Evolutionary conservation across 2,113 vertebrate genomes (phyloP), one percentile per base, ranked within the genome.

Genomic region (Megaptera novaeangliae): DNA sequence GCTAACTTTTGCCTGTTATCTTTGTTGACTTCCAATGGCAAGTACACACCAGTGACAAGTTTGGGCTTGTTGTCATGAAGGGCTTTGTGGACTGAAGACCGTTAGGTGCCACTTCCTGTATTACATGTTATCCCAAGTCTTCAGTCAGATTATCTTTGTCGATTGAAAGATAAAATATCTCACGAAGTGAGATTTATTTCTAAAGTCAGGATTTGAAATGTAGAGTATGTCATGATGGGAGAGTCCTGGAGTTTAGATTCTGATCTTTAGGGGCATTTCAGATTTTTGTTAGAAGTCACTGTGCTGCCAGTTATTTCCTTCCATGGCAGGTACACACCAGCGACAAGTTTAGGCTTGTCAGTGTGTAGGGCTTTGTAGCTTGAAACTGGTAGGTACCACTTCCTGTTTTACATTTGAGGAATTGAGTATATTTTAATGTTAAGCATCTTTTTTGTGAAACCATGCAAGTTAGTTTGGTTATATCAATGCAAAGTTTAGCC

Each of bases 301-400:
- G 23, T 25, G 68, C 66, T 68, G 74, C 21, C 6, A 9, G 2
- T 8, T 63, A 82, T 85, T 81, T 49, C 87, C 44, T 77, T 88
- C 97, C 97, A 0, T 98, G 95, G 98, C 97, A 98, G 95, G 96
- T 86, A 0, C 78, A 89, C 81, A 63, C n/a, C 74, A 69, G 59
- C 31, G 63, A 88, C 98, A 98, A 97, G 98, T 96, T 95, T 15
- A 69, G 97, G 88, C 98, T 97, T 98, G 98, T 97, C 89, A 39
- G 75, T 55, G 10, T 83, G 88, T 52, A 75, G 31, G 39, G 71
- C 68, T 94, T 96, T 84, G 63, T 18, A 27, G 88, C 74, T 93
- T 57, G 78, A 95, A 92, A 93, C 34, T 29, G 1, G 0, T 85
- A 75, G 11, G 4, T 74, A 72, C 55, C 1, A 80, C 78, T 97